Evolutionary conservation across 2,888 invertebrate species (phyloP).

Genomic region (Agrenia bidenticulata): DNA sequence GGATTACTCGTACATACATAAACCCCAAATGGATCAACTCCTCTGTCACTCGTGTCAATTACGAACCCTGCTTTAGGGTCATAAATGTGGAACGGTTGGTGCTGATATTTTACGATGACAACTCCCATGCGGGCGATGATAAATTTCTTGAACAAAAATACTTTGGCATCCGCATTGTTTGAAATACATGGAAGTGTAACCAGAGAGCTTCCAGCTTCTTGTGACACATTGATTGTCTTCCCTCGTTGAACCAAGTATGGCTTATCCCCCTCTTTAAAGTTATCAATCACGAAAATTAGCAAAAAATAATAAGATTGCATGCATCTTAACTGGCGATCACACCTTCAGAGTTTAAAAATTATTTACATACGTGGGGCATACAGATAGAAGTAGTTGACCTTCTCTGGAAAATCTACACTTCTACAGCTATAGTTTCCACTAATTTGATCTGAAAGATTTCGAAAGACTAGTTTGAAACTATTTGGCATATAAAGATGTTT

Average conservation of each 20-base stretch:
- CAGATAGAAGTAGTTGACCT: conserved; percentile 38
- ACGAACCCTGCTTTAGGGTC: conserved; percentile 42
- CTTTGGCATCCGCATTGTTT: conserved; percentile 39
- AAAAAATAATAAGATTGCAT: neutral
- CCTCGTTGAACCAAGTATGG: conserved; percentile 43
- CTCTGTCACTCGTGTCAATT: conserved; percentile 38
- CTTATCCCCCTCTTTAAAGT: conserved; percentile 28
- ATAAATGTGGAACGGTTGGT: conserved; percentile 44
- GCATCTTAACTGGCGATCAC: neutral
- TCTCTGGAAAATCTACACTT: conserved; percentile 35
- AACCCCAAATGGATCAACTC: conserved; percentile 41
- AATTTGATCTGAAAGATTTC: conserved; percentile 42
- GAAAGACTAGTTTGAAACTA: conserved; percentile 38
- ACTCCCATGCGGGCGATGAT: conserved; percentile 41
- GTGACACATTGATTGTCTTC: conserved; percentile 41
- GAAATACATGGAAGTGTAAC: conserved; percentile 44
- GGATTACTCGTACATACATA: conserved; percentile 40
- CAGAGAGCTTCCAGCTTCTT: conserved; percentile 33
- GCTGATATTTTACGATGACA: conserved; percentile 41
- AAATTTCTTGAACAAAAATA: conserved; percentile 41
- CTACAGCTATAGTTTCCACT: conserved; percentile 42
- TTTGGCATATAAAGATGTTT: conserved; percentile 41
- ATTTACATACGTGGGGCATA: conserved; percentile 32
- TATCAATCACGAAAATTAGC: neutral
- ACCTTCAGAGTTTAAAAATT: conserved; percentile 4